Base-by-base conservation (phyloP, 2,113 vertebrate genomes). In the Corynorhinus townsendii region DNA sequence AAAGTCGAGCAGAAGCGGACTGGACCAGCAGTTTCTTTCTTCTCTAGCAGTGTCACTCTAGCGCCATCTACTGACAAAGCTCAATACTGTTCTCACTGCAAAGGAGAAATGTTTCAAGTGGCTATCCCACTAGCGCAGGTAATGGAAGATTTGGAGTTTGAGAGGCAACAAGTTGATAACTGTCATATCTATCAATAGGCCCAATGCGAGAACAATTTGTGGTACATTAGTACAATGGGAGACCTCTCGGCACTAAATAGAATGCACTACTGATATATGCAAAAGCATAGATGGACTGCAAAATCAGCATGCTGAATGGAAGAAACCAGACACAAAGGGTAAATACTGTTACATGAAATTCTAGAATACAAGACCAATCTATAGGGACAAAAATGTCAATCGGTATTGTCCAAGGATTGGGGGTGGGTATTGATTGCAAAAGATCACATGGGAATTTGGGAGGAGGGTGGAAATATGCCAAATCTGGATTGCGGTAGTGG, bases 31-130 rank as follows among this genome's bases (percentile, higher is more conserved):
- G 4, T 45, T 26, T 62, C 24, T 1, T 40, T 45, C 69, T 75
- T 69, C 79, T 33, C 26, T n/a, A 14, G 30, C 11, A 20, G 4
- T 26, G 84, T 72, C 71, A 40, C 69, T 76, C 69, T 16, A 75
- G 73, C 30, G 10, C 92, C 95, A 93, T 52, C 96, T 95, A 93
- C 81, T 72, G 95, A 73, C 80, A 35, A 11, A 91, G 14, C 3
- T 43, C 22, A 28, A 20, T 4, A 28, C 4, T 52, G 81, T 56
- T 77, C 47, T 86, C 54, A 52, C 15, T 7, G 71, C 12, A 47
- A 89, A 75, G 72, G 49, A 76, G 52, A 94, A 52, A 16, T 17
- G 14, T 7, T 38, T 54, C 11, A 77, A 64, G 11, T 28, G 19
- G 52, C 52, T 7, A 1, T 35, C n/a, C n/a, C 17, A 30, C 85